Evolutionary conservation across 2,888 invertebrate species (phyloP).

Genomic region (Xestoiulus laeticollis): DNA sequence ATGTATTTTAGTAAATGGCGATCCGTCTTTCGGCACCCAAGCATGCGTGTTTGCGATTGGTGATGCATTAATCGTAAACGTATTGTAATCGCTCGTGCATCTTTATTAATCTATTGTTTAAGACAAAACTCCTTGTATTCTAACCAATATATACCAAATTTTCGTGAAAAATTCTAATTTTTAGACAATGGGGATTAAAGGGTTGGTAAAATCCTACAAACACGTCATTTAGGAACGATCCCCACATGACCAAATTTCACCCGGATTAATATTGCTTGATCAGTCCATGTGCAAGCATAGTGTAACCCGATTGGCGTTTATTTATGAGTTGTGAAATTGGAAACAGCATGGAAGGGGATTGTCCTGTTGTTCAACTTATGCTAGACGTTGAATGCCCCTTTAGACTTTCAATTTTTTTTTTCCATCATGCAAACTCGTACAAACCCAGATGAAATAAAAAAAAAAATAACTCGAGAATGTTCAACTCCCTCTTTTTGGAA

Average conservation of each 20-base stretch:
- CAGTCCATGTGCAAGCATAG: background rate
- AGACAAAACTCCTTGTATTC: too few relatives aligned
- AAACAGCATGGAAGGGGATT: conserved; percentile 18
- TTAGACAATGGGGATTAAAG: background rate
- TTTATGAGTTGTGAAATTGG: conserved; percentile 26
- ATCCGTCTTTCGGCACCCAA: too few relatives aligned
- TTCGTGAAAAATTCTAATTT: too few relatives aligned
- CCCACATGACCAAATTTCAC: background rate
- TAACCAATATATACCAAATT: too few relatives aligned
- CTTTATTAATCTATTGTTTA: too few relatives aligned
- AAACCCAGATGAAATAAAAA: background rate
- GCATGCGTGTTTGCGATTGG: too few relatives aligned
- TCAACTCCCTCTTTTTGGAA: background rate
- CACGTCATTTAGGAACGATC: background rate
- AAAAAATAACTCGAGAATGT: background rate
- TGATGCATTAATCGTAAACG: too few relatives aligned
- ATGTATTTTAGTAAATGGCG: too few relatives aligned
- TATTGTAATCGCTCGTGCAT: too few relatives aligned
- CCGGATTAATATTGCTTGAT: background rate
- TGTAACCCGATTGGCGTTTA: background rate
- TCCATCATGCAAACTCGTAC: background rate
- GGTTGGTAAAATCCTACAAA: too few relatives aligned
- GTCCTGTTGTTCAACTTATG: conserved; percentile 3
- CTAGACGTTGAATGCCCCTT: conserved; percentile 12
- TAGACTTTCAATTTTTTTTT: conserved; percentile 3